Percentiles rank a stretch among this genome's conserved stretches.
Conservation (phyloP, 2,113 vertebrate genomes). For the Micronycteris hirsuta region DNA sequence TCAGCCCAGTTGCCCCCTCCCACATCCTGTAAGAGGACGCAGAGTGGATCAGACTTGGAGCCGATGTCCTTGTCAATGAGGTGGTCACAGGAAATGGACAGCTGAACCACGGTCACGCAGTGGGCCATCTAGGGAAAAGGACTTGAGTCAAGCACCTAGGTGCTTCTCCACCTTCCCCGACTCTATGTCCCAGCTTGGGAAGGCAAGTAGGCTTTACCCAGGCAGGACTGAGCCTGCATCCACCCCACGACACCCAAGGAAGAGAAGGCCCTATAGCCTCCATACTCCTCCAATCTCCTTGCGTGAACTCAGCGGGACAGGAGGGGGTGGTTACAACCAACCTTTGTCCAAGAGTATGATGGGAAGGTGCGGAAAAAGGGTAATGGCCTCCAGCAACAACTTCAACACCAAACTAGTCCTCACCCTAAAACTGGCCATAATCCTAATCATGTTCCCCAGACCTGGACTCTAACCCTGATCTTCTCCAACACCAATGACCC, state of each 20-base stretch:
- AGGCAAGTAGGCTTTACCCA: not conserved
- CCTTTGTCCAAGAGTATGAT: not conserved
- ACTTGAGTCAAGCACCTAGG: slow-evolving; percentile 15
- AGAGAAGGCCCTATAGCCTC: not conserved
- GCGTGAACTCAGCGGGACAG: not conserved
- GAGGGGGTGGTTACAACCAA: not conserved
- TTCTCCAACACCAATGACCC: not conserved
- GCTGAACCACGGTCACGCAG: slow-evolving; percentile 88
- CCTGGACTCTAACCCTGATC: not conserved
- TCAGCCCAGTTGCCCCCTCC: slow-evolving; percentile 88
- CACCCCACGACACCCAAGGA: not conserved
- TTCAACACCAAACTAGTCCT: not conserved
- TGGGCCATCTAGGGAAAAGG: slow-evolving; percentile 87
- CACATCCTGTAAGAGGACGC: slow-evolving; percentile 88
- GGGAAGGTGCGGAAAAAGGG: not conserved
- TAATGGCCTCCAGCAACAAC: not conserved
- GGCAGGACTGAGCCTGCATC: not conserved
- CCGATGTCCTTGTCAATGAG: slow-evolving; percentile 92
- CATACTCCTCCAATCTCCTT: not conserved
- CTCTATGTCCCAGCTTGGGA: not conserved
- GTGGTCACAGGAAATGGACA: slow-evolving; percentile 87
- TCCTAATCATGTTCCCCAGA: not conserved
- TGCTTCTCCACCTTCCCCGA: not conserved
- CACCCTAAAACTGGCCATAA: not conserved
- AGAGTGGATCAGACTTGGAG: slow-evolving; percentile 92